Evolutionary conservation across 1,140 invertebrate species (phyloP).

Genomic region (Macrotrachela quadricornifera): DNA sequence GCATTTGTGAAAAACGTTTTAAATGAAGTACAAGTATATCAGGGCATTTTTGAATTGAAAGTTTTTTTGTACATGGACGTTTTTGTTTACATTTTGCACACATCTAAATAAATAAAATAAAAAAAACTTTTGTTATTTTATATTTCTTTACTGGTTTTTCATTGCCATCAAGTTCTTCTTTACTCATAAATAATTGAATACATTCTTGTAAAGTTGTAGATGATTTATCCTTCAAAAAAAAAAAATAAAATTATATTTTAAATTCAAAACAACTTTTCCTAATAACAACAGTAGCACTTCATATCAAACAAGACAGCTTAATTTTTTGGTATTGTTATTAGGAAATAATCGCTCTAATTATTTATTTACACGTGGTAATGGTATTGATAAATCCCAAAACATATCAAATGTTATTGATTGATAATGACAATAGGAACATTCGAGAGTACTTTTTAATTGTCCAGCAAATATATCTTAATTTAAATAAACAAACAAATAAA

Average conservation of each 20-base stretch:
- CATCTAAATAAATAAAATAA: not conserved
- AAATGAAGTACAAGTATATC: conserved; percentile 32
- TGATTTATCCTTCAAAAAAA: conserved; percentile 24
- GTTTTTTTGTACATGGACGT: conserved; percentile 5
- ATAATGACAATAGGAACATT: conserved; percentile 67
- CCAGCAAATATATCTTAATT: conserved; percentile 70
- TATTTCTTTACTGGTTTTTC: conserved; percentile 54
- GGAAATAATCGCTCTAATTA: too few species aligned
- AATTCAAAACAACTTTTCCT: too few species aligned
- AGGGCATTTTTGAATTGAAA: conserved; percentile 9
- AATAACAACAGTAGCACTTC: too few species aligned
- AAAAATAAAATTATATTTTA: not conserved
- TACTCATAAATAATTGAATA: conserved; percentile 63
- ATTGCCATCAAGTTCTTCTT: conserved; percentile 73
- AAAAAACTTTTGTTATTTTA: not conserved
- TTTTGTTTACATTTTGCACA: conserved; percentile 9
- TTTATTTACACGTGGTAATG: conserved; percentile 40
- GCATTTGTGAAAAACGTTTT: conserved; percentile 63
- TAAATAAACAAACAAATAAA: not conserved
- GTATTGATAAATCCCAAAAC: conserved; percentile 67
- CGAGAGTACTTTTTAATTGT: conserved; percentile 71
- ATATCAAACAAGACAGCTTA: too few species aligned
- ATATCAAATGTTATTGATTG: conserved; percentile 82
- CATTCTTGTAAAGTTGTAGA: conserved; percentile 56
- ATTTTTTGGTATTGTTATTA: too few species aligned